Conservation (phyloP, 2,888 invertebrate genomes). For the Pheosia gnoma region DNA sequence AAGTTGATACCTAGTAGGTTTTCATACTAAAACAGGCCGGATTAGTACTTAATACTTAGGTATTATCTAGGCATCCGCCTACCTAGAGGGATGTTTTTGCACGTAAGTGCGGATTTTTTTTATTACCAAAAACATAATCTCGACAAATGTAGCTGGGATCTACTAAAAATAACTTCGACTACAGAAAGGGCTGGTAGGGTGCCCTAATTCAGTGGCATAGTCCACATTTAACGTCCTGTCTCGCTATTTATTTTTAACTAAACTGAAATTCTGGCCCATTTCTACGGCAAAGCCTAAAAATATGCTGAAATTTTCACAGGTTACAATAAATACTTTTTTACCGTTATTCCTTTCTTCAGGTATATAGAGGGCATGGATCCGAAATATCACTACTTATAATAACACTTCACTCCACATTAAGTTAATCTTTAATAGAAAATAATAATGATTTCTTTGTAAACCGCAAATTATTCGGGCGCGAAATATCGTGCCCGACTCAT, state of each 20-base stretch:
- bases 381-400: conserved; percentile 39
- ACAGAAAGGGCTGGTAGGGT: conserved; percentile 7
- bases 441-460: conserved; percentile 42
- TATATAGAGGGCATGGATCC: conserved; percentile 78
- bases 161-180: conserved; percentile 1
- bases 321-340: conserved; percentile 50
- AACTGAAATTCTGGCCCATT: conserved; percentile 49
- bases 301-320: conserved; percentile 35
- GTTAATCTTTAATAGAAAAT: conserved; percentile 29
- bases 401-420: conserved; percentile 68
- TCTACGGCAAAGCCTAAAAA: conserved; percentile 56
- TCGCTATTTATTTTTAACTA: conserved; percentile 29
- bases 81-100: no score
- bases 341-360: conserved; percentile 80
- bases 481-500: conserved; percentile 69
- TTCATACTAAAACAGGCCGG: no score
- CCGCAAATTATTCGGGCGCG: conserved; percentile 65
- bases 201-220: conserved; percentile 10
- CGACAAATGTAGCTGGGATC: neutral
- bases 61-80: no score
- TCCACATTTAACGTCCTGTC: conserved; percentile 14
- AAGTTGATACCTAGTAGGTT: no score
- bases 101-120: no score
- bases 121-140: neutral
- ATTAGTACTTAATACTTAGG: no score